A percentile compares a stretch with the other conserved stretches of the same genome.
These are phyloP conservation scores for Drosophila atripex DNA, from an alignment of 2,888 invertebrate genomes.

Conservation along the genomic window DNA sequence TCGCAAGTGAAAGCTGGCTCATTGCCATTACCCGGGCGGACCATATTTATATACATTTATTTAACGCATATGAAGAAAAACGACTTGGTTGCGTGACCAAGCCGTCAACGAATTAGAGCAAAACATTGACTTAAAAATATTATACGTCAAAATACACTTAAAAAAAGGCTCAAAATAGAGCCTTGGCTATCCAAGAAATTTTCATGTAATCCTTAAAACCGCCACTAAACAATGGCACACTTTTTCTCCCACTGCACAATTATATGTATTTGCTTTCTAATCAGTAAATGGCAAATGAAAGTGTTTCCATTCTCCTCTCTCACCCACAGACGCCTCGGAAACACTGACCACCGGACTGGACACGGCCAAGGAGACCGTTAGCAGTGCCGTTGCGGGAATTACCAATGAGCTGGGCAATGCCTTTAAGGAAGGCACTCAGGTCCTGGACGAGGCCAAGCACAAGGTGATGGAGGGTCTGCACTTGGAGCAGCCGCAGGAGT, in stretches of 20 bases:
- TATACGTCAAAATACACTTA: constrained; percentile 36
- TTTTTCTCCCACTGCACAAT: constrained; percentile 1
- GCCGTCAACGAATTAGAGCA: constrained; percentile 60
- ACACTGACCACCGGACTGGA: constrained; percentile 70
- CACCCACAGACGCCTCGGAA: constrained; percentile 65
- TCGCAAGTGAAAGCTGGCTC: constrained; percentile 39
- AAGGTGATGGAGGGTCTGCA: constrained; percentile 76
- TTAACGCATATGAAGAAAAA: constrained; percentile 71
- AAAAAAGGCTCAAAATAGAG: constrained; percentile 6
- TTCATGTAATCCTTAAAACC: no score
- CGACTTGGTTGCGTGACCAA: constrained; percentile 69
- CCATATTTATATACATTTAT: constrained; percentile 61
- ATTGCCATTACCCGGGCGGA: constrained; percentile 22
- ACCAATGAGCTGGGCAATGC: constrained; percentile 76
- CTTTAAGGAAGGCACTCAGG: constrained; percentile 72
- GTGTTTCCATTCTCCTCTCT: constrained; percentile 18
- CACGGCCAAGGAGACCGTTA: constrained; percentile 78
- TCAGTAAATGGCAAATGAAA: constrained; percentile 32
- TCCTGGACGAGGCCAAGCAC: constrained; percentile 74
- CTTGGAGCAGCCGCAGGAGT: constrained; percentile 50
- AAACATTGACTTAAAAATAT: constrained; percentile 59
- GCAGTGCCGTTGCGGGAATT: constrained; percentile 73
- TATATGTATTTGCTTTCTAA: neutral
- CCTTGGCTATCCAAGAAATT: neutral
- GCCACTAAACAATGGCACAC: neutral